Evolutionary conservation across 2,888 invertebrate species (phyloP).

Genomic region (Euclidia mi): DNA sequence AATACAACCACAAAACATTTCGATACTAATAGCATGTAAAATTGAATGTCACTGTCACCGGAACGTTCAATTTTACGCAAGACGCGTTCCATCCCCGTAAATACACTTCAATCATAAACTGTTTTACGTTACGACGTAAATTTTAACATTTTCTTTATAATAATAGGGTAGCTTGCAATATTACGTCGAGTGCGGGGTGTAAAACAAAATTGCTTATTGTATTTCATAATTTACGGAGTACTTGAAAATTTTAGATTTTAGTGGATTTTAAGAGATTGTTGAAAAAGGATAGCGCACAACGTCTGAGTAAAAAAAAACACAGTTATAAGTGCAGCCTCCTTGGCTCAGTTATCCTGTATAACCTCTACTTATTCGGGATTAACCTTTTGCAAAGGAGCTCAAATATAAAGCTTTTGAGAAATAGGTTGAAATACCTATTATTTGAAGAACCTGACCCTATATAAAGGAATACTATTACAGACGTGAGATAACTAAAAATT

Average conservation of each 20-base stretch:
- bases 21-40: constrained; percentile 40
- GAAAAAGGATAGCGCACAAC: not conserved
- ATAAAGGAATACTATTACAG: too few species aligned
- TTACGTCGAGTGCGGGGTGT: constrained; percentile 12
- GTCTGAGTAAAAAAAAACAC: too few species aligned
- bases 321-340: too few species aligned
- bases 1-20: constrained; percentile 10
- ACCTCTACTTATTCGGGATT: too few species aligned
- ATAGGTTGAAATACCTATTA: too few species aligned
- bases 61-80: constrained; percentile 30
- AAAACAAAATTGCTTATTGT: constrained; percentile 43
- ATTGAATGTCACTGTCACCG: constrained; percentile 39
- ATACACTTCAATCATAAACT: constrained; percentile 46
- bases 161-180: constrained; percentile 11
- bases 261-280: not conserved
- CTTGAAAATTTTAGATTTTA: not conserved
- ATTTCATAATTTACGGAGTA: not conserved
- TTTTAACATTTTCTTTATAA: constrained; percentile 24
- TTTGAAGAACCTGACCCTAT: too few species aligned
- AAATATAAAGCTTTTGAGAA: too few species aligned
- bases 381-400: too few species aligned
- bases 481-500: too few species aligned
- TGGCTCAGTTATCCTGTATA: too few species aligned
- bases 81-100: constrained; percentile 10
- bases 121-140: constrained; percentile 45